Conservation (phyloP, 1,140 invertebrate species). For the Argopecten irradians region DNA sequence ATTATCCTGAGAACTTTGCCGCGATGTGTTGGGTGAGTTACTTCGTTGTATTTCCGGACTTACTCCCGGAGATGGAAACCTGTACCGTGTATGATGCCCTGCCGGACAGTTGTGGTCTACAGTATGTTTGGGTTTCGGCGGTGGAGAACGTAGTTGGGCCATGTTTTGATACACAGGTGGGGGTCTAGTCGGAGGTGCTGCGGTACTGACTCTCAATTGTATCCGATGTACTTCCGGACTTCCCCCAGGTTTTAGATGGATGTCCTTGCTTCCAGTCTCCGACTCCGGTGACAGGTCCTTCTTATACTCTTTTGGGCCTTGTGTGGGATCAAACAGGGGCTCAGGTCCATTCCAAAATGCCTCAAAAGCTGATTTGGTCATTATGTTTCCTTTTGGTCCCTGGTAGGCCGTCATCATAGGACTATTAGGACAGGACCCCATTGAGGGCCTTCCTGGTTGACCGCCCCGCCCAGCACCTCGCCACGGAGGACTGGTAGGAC, state of each 20-base stretch:
- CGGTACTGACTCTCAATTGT: not conserved
- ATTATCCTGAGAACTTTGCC: slow-evolving; percentile 1
- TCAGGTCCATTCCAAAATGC: slow-evolving; percentile 7
- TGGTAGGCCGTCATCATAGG: not conserved
- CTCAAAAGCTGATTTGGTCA: slow-evolving; percentile 5
- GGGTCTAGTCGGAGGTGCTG: not conserved
- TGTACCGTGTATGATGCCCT: not conserved
- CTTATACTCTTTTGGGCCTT: not conserved
- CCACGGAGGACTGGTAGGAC: not conserved
- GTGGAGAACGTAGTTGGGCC: not conserved
- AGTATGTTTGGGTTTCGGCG: not conserved
- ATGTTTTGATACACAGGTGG: not conserved
- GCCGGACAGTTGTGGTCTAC: not conserved
- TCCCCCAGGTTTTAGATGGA: not conserved
- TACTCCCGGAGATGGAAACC: not conserved
- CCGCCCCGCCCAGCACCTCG: not conserved
- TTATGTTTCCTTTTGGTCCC: not conserved
- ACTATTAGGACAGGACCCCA: not conserved
- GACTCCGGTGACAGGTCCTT: not conserved
- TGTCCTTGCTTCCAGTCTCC: not conserved
- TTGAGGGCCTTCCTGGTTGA: not conserved
- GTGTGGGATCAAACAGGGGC: not conserved
- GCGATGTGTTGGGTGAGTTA: not conserved
- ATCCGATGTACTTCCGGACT: slow-evolving; percentile 4
- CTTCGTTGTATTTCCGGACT: not conserved